These are phyloP conservation scores for Leptopilina syphax DNA, from an alignment of 2,888 invertebrate species.

Conservation along the genomic window DNA sequence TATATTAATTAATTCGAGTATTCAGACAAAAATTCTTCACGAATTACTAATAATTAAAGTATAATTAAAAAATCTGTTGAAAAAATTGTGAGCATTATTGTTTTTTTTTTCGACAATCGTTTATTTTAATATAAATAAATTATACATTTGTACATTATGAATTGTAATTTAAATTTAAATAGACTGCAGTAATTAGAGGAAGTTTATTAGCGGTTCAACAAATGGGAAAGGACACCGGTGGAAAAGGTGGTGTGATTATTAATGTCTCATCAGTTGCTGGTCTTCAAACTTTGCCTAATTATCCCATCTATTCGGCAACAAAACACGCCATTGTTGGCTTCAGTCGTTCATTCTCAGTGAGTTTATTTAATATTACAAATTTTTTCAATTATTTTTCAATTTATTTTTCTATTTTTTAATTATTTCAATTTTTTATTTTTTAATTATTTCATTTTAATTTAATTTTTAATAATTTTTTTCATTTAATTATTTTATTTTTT, in stretches of 20 bases:
- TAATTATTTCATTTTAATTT: too few species aligned
- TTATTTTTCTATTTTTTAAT: too few species aligned
- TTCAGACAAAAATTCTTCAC: not conserved
- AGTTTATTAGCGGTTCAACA: conserved; percentile 76
- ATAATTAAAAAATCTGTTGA: too few species aligned
- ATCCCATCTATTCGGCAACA: conserved; percentile 81
- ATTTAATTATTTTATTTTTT: too few species aligned
- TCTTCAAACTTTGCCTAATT: conserved; percentile 77
- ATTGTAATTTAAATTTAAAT: conserved; percentile 42
- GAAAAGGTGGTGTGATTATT: conserved; percentile 81
- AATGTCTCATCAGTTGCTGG: conserved; percentile 83
- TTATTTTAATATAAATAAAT: too few species aligned
- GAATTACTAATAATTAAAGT: too few species aligned
- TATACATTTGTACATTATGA: conserved; percentile 21
- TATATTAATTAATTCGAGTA: not conserved
- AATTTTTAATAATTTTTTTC: too few species aligned
- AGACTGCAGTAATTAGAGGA: conserved; percentile 76
- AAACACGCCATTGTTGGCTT: conserved; percentile 77
- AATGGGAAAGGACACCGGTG: conserved; percentile 77
- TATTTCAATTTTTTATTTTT: too few species aligned
- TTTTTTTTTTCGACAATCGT: too few species aligned
- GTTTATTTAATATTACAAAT: conserved; percentile 40
- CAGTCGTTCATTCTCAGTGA: conserved; percentile 71
- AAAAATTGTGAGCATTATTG: too few species aligned
- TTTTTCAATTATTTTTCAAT: not conserved